Base-by-base conservation (phyloP, 2,888 invertebrate genomes). In the Drosophila mimetica region DNA sequence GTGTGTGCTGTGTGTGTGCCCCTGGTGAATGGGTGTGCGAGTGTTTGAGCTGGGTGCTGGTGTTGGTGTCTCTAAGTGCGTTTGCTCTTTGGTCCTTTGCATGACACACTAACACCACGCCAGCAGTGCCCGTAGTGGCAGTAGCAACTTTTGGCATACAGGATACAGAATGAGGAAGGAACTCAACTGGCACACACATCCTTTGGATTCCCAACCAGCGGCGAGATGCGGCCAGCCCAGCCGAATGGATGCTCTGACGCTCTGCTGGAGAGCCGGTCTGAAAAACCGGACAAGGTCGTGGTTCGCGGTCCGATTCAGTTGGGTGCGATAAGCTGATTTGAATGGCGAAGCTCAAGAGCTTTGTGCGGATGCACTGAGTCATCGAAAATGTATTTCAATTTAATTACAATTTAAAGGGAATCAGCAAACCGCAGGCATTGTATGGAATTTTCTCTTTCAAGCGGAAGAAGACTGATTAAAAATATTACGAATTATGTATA, bases 21-120 rank as follows among this genome's bases (percentile, higher is more conserved):
- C 44, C 8, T 11, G 42, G 42, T 20, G 44, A 53, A n/a, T 14
- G 28, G 52, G 28, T 53, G 52, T 22, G 42, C 37, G 18, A 11
- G 36, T 22, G 42, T 48, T 9, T 41, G 52, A 52, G 42, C 64
- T 46, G 36, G 57, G 52, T 54, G 25, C 28, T 30, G 25, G 44
- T 64, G 47, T 13, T 44, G 42, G 42, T 76, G 66, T 67, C 54
- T 74, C 75, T 65, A 82, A 86, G 80, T 86, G 75, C 83, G 76
- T 76, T 82, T 55, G 60, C 74, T 60, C 73, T 73, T 44, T 73
- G 66, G 69, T 48, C 53, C 72, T 72, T 71, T 80, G 50, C 67
- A 81, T 63, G 69, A 59, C 74, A 73, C 58, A 66, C 65, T 54
- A 51, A 16, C 39, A 39, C 18, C 39, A 48, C 22, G 47, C 52